A percentile compares a stretch with the other conserved stretches of the same genome.
Conservation (phyloP, 2,113 vertebrate genomes). For the Corvus moneduloides region DNA sequence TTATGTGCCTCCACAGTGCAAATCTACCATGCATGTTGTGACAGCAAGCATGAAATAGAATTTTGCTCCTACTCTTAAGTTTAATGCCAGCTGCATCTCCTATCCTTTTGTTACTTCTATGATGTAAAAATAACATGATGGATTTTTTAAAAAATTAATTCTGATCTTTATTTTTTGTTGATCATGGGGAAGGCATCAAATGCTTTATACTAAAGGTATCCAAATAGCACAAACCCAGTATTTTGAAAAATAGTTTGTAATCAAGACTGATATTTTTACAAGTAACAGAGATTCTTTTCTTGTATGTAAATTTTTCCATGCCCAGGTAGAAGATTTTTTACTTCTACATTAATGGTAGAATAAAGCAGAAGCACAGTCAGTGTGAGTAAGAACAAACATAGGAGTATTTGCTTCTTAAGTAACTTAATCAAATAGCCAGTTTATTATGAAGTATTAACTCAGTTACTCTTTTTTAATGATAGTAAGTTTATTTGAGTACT, state of each 20-base stretch:
- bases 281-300: background rate
- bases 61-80: background rate
- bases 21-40: background rate
- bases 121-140: background rate
- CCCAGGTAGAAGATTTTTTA: background rate
- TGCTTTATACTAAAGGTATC: background rate
- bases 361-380: background rate
- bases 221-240: background rate
- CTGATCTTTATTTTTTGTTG: background rate
- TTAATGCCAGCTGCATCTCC: background rate
- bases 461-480: background rate
- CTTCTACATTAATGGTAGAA: background rate
- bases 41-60: rapidly evolving
- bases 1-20: background rate
- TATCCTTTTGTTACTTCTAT: background rate
- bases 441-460: background rate
- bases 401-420: background rate
- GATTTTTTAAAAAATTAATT: background rate
- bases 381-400: background rate
- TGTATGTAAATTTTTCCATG: background rate
- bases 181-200: background rate
- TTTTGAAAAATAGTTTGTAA: background rate
- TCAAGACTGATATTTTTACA: background rate
- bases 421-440: background rate
- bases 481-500: background rate